Base-by-base conservation (phyloP, 2,113 vertebrate genomes). In the Rhinichthys klamathensis region DNA sequence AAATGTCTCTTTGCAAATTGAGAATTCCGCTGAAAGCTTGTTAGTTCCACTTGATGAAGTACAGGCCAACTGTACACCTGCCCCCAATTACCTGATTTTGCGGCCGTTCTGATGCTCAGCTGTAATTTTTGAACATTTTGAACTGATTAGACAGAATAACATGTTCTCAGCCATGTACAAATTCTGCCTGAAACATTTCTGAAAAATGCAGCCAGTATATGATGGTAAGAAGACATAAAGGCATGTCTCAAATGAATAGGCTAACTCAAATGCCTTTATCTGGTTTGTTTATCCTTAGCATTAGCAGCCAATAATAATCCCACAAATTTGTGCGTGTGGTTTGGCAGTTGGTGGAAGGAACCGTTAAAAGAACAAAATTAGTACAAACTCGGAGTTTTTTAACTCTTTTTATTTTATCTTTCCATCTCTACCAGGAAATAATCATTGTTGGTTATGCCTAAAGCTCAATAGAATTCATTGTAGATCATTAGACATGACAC, bases 1-100 rank as follows among this genome's bases (percentile, higher is more conserved):
- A 60, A 85, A 87, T 85, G 85, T 60, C 80, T 79, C 49, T 87
- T 82, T 35, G n/a, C 32, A 70, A 88, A 86, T 80, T 6, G 78
- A 56, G 77, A 30, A 27, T 85, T 77, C 69, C 27, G 35, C 23
- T 32, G 41, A 77, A 84, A 83, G n/a, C 75, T 32, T 49, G 54
- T 67, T 86, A 54, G 35, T 84, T 86, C 85, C 35, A n/a, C 56
- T 88, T 60, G 80, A 85, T 84, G 67, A 82, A 85, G 25, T 80
- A 83, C 65, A 82, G 87, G 85, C 91, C 87, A 88, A n/a, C 88
- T 86, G 78, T 89, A 83, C 25, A 83, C 63, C 89, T 89, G 88
- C 87, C 84, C 67, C 58, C 63, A 89, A 88, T 90, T 90, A 90
- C 70, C 18, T 61, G 35, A 58, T 54, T 35, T 87, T 32, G 4